phyloP scores from a whole-genome alignment of 2,888 invertebrate species.

The Anorthoa munda region DNA sequence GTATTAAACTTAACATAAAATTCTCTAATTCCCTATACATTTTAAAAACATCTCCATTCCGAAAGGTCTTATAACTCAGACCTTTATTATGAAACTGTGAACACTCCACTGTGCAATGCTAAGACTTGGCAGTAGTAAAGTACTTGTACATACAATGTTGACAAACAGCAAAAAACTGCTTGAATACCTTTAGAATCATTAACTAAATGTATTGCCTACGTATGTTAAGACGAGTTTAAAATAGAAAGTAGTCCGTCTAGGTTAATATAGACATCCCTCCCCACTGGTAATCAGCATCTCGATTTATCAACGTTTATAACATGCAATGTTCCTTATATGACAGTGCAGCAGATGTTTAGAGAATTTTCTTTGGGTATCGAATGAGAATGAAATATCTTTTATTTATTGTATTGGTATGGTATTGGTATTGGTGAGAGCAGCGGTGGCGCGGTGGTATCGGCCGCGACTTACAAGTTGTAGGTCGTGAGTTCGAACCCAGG shows the following conservation, averaged over 20 bases:
- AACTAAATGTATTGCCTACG: constrained; percentile 62
- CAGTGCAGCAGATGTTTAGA: not conserved
- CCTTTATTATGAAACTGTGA: not conserved
- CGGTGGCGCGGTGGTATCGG: too few relatives aligned
- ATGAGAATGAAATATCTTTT: not conserved
- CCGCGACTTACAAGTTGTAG: too few relatives aligned
- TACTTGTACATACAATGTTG: constrained; percentile 25
- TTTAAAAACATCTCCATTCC: not conserved
- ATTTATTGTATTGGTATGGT: too few relatives aligned
- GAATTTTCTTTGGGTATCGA: constrained; percentile 14
- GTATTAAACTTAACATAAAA: not conserved
- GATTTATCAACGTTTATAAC: constrained; percentile 52
- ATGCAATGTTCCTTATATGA: constrained; percentile 51
- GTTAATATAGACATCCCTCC: constrained; percentile 66
- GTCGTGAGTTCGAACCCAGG: too few relatives aligned
- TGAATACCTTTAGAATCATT: constrained; percentile 58
- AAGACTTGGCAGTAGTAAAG: not conserved
- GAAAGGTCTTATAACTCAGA: not conserved
- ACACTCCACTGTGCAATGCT: not conserved
- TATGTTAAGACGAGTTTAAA: constrained; percentile 67
- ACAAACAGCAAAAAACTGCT: constrained; percentile 52
- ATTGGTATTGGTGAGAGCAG: too few relatives aligned
- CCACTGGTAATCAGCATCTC: constrained; percentile 55
- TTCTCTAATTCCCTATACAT: not conserved
- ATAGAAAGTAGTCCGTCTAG: constrained; percentile 66